Evolutionary conservation across 2,113 vertebrate species (phyloP).

Genomic region (Hiodon alosoides): DNA sequence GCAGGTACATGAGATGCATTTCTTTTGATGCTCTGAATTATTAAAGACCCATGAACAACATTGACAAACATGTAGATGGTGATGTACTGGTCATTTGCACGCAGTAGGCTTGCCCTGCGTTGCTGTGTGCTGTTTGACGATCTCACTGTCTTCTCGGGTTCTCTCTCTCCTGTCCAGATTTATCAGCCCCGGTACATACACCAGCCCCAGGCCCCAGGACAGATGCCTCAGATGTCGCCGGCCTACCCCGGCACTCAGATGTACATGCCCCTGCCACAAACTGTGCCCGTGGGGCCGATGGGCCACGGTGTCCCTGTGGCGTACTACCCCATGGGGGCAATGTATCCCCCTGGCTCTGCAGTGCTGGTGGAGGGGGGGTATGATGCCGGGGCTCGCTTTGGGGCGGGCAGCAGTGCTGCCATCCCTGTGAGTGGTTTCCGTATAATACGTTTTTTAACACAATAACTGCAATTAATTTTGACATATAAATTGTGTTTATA

Average conservation of each 20-base stretch:
- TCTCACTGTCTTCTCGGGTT: background rate
- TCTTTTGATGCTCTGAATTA: too few species aligned
- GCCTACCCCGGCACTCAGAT: conserved; percentile 79
- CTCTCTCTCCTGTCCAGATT: conserved; percentile 60
- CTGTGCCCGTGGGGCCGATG: conserved; percentile 71
- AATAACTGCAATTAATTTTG: too few species aligned
- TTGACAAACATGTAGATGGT: too few species aligned
- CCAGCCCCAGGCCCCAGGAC: conserved; percentile 69
- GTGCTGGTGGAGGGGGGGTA: conserved; percentile 82
- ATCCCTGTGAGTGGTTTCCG: conserved; percentile 77
- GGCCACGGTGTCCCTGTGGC: conserved; percentile 85
- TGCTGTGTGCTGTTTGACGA: too few species aligned
- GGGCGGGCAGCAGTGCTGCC: conserved; percentile 64
- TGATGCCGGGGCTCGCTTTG: conserved; percentile 85
- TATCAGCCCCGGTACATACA: conserved; percentile 91
- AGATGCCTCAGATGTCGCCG: conserved; percentile 79
- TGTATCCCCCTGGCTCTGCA: conserved; percentile 80
- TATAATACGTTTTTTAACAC: background rate
- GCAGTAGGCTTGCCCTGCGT: too few species aligned
- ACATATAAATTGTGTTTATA: too few species aligned
- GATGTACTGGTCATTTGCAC: too few species aligned
- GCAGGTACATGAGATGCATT: too few species aligned
- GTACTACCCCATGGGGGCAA: conserved; percentile 82
- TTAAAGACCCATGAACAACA: too few species aligned
- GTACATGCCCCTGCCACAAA: conserved; percentile 82